phyloP scores from a whole-genome alignment of 2,888 invertebrate genomes.

The Emesis furor region DNA sequence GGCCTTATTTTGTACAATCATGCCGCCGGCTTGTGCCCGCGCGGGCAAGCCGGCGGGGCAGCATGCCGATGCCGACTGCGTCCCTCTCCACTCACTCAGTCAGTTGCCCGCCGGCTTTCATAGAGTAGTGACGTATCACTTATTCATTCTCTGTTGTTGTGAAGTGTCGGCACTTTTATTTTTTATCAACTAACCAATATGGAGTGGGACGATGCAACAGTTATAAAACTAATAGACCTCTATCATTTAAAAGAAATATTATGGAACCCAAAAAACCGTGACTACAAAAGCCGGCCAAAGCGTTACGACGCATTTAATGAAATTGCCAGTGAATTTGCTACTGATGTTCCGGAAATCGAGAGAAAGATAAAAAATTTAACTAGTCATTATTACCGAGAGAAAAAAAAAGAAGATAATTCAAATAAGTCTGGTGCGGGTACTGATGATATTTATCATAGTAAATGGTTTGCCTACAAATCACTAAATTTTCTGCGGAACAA shows the following conservation, averaged over 20 bases:
- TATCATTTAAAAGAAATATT: conserved; percentile 60
- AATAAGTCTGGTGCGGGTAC: conserved; percentile 33
- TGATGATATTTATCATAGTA: conserved; percentile 38
- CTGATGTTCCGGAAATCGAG: conserved; percentile 48
- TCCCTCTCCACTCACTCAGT: conserved; percentile 14
- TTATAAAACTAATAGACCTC: conserved; percentile 51
- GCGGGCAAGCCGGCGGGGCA: conserved; percentile 11
- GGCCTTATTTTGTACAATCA: conserved; percentile 9
- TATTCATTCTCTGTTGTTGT: conserved; percentile 14
- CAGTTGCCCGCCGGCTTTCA: conserved; percentile 9
- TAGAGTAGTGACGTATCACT: conserved; percentile 11
- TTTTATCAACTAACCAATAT: neutral
- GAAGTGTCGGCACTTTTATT: conserved; percentile 5
- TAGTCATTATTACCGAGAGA: conserved; percentile 55
- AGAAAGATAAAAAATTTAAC: conserved; percentile 60
- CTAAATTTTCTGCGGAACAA: conserved; percentile 52
- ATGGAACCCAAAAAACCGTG: conserved; percentile 57
- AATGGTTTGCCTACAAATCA: conserved; percentile 54
- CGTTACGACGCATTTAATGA: conserved; percentile 49
- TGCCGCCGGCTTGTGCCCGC: conserved; percentile 6
- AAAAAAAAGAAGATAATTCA: conserved; percentile 33
- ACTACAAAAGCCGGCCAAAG: conserved; percentile 54
- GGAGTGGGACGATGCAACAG: conserved; percentile 11
- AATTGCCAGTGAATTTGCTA: conserved; percentile 28
- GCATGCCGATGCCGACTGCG: conserved; percentile 8